phyloP scores from a whole-genome alignment of 2,888 invertebrate species.

The Nezara viridula region DNA sequence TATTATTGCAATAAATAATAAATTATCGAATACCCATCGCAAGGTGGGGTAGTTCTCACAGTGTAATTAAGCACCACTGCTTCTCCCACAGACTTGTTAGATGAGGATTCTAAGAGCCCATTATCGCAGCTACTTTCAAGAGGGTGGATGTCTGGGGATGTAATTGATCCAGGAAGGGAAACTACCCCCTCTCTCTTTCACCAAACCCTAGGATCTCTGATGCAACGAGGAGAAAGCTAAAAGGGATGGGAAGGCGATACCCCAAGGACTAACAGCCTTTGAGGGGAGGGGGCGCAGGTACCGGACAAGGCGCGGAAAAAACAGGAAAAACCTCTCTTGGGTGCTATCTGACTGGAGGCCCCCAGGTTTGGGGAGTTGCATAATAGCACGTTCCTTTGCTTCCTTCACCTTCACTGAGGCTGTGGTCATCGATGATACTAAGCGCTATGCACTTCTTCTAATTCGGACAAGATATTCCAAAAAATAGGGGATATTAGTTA shows the following conservation, averaged over 20 bases:
- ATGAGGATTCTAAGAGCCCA: slow-evolving; percentile 3
- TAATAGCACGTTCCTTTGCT: too few relatives aligned
- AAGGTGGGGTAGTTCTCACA: too few relatives aligned
- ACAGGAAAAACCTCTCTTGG: neutral
- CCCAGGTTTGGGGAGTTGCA: neutral
- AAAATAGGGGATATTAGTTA: too few relatives aligned
- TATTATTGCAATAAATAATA: too few relatives aligned
- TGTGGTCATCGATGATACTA: too few relatives aligned
- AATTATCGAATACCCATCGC: too few relatives aligned
- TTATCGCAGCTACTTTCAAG: neutral
- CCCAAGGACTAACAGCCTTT: neutral
- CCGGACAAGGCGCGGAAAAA: neutral
- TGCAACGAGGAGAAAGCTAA: neutral
- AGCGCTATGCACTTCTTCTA: too few relatives aligned
- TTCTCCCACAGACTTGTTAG: neutral
- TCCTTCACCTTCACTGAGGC: too few relatives aligned
- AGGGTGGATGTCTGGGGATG: neutral
- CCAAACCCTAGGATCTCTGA: neutral
- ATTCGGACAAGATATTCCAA: too few relatives aligned
- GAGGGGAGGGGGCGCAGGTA: neutral
- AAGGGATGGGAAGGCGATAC: neutral
- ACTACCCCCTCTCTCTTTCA: too few relatives aligned
- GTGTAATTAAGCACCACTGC: neutral
- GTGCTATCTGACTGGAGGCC: too few relatives aligned
- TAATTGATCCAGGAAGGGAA: neutral